phyloP scores from a whole-genome alignment of 2,888 invertebrate species.

The Camponotus fellah region DNA sequence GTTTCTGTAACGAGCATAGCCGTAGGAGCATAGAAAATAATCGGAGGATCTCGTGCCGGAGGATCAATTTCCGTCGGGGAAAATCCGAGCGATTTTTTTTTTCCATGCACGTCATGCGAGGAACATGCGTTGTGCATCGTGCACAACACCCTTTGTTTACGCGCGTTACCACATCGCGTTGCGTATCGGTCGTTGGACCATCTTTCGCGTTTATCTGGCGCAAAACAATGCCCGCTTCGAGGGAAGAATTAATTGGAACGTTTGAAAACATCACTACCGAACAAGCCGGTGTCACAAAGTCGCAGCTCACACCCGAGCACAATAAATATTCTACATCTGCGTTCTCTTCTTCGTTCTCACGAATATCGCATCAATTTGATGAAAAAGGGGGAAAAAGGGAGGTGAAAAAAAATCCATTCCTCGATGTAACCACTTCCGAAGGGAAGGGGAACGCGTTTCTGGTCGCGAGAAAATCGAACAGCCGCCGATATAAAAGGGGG shows the following conservation, averaged over 20 bases:
- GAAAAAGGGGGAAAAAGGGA: not conserved
- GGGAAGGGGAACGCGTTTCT: not conserved
- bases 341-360: conserved; percentile 21
- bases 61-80: conserved; percentile 23
- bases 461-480: conserved; percentile 18
- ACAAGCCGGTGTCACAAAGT: conserved; percentile 28
- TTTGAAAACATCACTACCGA: conserved; percentile 31
- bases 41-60: not conserved
- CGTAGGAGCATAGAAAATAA: conserved; percentile 10
- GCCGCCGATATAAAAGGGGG: conserved; percentile 21
- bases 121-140: conserved; percentile 23
- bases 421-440: not conserved
- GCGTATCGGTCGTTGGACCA: conserved; percentile 10
- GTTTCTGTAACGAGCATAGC: not conserved
- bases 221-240: conserved; percentile 35
- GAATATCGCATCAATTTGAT: conserved; percentile 12
- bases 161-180: conserved; percentile 13
- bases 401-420: not conserved
- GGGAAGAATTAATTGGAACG: conserved; percentile 49
- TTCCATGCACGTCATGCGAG: conserved; percentile 15
- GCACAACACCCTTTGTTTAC: conserved; percentile 47
- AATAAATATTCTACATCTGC: conserved; percentile 41
- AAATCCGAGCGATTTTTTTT: conserved; percentile 39
- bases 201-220: conserved; percentile 38
- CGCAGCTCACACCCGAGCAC: not conserved